These are phyloP conservation scores for Callyntrura sp. DNA, from an alignment of 2,888 invertebrate species.

Conservation along the genomic window DNA sequence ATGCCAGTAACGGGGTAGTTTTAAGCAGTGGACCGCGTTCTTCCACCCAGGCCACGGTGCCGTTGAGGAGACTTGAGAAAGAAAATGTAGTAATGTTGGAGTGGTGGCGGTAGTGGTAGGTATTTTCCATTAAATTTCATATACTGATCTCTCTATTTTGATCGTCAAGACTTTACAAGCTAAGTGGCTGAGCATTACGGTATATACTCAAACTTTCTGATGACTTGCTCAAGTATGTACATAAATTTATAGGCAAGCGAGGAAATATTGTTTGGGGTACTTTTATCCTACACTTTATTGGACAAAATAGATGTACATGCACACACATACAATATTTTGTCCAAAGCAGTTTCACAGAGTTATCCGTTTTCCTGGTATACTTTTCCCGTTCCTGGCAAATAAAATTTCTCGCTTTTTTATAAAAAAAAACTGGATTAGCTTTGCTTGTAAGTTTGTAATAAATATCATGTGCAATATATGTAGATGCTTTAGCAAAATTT, in stretches of 20 bases:
- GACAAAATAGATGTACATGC: background rate
- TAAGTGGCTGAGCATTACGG: background rate
- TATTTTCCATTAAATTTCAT: slow-evolving; percentile 37
- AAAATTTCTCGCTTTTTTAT: slow-evolving; percentile 9
- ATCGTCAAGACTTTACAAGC: background rate
- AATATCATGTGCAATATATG: background rate
- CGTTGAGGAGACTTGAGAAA: background rate
- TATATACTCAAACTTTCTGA: slow-evolving; percentile 8
- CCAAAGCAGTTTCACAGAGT: background rate
- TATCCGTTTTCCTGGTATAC: no score
- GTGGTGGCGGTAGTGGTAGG: background rate
- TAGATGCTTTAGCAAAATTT: no score
- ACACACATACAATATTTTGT: slow-evolving; percentile 25
- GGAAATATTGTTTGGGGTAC: slow-evolving; percentile 13
- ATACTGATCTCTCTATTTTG: slow-evolving; percentile 19
- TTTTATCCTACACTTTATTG: slow-evolving; percentile 20
- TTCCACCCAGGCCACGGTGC: background rate
- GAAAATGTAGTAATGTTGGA: background rate
- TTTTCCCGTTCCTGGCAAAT: no score
- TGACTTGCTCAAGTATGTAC: slow-evolving; percentile 18
- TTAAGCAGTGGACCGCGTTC: background rate
- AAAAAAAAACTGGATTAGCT: background rate
- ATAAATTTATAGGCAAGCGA: background rate
- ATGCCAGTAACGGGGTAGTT: background rate
- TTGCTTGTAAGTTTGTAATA: background rate